Percentiles rank a stretch among this genome's conserved stretches.
Evolutionary conservation across 2,888 invertebrate species (phyloP).

Genomic region (Disparrhopalites patrizii): DNA sequence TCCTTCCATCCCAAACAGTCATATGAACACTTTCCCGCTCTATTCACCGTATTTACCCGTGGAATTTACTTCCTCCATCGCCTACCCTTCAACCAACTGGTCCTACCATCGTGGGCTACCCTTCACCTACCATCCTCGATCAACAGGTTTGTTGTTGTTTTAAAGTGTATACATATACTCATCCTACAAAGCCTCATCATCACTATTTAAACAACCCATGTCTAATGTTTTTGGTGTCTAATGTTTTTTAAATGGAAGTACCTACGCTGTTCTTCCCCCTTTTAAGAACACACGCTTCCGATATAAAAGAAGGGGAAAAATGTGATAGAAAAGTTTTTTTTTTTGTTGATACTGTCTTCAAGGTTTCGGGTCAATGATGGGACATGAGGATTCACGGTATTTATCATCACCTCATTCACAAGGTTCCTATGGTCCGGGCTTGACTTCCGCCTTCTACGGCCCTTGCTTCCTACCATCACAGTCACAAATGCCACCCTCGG

Average conservation of each 20-base stretch:
- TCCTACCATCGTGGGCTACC: not conserved
- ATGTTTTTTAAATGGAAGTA: not conserved
- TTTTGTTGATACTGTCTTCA: too few relatives aligned
- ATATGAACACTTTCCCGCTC: not conserved
- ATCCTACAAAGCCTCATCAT: too few relatives aligned
- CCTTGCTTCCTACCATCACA: not conserved
- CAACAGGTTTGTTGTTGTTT: constrained; percentile 3
- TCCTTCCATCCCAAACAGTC: not conserved
- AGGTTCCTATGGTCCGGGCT: not conserved
- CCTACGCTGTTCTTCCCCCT: too few relatives aligned
- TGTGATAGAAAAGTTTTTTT: not conserved
- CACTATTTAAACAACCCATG: not conserved
- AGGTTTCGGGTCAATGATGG: constrained; percentile 22
- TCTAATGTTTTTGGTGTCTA: not conserved
- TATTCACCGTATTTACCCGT: not conserved
- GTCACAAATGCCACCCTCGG: not conserved
- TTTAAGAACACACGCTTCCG: too few relatives aligned
- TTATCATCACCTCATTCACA: constrained; percentile 20
- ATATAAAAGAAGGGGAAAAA: not conserved
- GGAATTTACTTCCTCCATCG: too few relatives aligned
- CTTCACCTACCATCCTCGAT: not conserved
- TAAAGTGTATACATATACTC: too few relatives aligned
- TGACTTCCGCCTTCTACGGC: constrained; percentile 16
- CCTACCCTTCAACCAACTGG: too few relatives aligned
- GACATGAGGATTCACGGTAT: constrained; percentile 22